These are phyloP conservation scores for Oryzias woworae DNA, from an alignment of 2,113 vertebrate genomes.

Conservation along the genomic window DNA sequence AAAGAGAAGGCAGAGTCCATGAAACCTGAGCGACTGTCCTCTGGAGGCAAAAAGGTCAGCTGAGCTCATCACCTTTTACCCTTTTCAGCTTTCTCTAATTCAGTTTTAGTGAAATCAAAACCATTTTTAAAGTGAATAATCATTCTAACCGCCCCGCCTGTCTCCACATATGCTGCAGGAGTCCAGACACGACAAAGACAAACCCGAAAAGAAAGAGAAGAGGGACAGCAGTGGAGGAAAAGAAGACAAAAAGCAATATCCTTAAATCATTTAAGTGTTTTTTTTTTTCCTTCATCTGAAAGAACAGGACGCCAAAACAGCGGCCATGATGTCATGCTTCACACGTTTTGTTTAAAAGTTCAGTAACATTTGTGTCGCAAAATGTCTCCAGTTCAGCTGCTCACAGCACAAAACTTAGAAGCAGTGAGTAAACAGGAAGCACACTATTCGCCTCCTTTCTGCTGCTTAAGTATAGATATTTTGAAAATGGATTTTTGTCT, in stretches of 20 bases:
- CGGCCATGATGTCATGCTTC: background rate
- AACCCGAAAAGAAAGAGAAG: constrained; percentile 94
- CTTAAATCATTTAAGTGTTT: constrained; percentile 68
- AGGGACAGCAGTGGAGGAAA: constrained; percentile 92
- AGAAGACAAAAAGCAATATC: constrained; percentile 99
- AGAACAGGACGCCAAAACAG: background rate
- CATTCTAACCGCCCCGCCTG: too few relatives aligned
- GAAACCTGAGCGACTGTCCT: constrained; percentile 92
- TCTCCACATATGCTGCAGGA: constrained; percentile 76
- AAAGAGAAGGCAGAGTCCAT: constrained; percentile 94
- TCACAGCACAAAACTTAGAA: background rate
- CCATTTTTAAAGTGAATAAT: background rate
- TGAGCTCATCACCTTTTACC: background rate
- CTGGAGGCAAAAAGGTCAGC: constrained; percentile 90
- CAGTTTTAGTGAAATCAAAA: background rate
- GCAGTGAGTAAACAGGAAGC: too few relatives aligned
- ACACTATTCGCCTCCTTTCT: too few relatives aligned
- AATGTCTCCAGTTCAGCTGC: background rate
- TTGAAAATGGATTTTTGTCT: too few relatives aligned
- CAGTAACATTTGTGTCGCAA: background rate
- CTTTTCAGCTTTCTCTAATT: background rate
- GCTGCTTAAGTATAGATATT: too few relatives aligned
- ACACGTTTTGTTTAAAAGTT: background rate
- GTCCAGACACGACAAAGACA: constrained; percentile 97
- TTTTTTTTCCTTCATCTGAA: too few relatives aligned